These are phyloP conservation scores for Sipunculus nudus DNA, from an alignment of 2,888 invertebrate genomes.

Conservation along the genomic window DNA sequence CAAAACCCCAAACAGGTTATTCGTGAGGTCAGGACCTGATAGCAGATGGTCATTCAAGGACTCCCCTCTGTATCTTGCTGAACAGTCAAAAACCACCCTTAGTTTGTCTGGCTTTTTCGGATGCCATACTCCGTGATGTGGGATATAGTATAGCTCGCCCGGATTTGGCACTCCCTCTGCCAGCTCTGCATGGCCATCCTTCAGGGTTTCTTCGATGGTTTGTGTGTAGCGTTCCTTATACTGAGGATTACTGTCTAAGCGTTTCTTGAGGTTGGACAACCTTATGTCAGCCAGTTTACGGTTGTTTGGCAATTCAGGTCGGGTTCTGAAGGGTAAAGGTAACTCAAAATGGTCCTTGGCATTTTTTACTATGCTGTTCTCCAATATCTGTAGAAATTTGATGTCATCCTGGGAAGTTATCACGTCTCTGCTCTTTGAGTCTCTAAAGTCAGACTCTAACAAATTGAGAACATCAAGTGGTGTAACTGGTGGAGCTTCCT, in stretches of 20 bases:
- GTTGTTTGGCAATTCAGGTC: constrained; percentile 16
- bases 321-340: constrained; percentile 16
- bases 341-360: constrained; percentile 16
- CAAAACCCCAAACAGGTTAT: constrained; percentile 20
- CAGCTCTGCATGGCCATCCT: constrained; percentile 14
- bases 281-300: constrained; percentile 4
- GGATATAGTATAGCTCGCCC: constrained; percentile 8
- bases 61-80: constrained; percentile 16
- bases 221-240: constrained; percentile 9
- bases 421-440: too few relatives aligned
- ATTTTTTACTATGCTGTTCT: too few relatives aligned
- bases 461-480: too few relatives aligned
- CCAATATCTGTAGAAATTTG: too few relatives aligned
- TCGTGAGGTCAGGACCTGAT: constrained; percentile 27
- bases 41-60: constrained; percentile 28
- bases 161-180: not conserved
- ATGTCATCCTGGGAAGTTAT: too few relatives aligned
- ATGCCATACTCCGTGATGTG: constrained; percentile 22
- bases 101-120: constrained; percentile 20
- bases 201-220: constrained; percentile 11
- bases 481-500: too few relatives aligned
- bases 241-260: not conserved
- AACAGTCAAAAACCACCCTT: constrained; percentile 32
- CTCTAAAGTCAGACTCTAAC: too few relatives aligned
- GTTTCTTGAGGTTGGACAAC: not conserved